Conservation (phyloP, 2,113 vertebrate genomes). For the Esox niger region DNA sequence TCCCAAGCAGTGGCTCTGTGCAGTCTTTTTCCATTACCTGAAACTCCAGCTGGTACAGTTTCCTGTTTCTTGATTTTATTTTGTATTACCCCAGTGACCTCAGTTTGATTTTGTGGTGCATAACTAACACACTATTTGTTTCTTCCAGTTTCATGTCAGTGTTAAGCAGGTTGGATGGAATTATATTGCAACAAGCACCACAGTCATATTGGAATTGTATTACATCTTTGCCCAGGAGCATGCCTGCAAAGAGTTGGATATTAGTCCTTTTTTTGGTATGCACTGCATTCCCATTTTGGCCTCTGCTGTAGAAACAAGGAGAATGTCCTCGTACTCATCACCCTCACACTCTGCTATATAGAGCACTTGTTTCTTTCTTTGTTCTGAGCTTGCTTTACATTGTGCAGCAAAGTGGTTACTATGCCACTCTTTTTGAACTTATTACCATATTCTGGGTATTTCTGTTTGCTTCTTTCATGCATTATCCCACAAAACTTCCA, state of each 20-base stretch:
- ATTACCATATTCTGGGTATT: constrained; percentile 21
- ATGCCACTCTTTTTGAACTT: constrained; percentile 30
- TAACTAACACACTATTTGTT: constrained; percentile 28
- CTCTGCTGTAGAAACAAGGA: constrained; percentile 4
- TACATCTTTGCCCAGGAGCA: constrained; percentile 10
- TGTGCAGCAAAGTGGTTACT: constrained; percentile 35
- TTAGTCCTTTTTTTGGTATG: neutral
- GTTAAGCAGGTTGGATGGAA: constrained; percentile 23
- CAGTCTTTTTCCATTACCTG: constrained; percentile 11
- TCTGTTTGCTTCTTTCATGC: constrained; percentile 33
- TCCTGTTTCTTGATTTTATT: constrained; percentile 16
- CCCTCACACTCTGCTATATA: constrained; percentile 11
- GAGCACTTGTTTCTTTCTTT: constrained; percentile 11
- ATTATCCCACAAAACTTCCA: constrained; percentile 27
- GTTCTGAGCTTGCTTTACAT: constrained; percentile 16
- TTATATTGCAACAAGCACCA: constrained; percentile 33
- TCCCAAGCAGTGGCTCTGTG: constrained; percentile 10
- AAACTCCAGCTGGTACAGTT: constrained; percentile 35
- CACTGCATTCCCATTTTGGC: neutral
- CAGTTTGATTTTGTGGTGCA: constrained; percentile 26
- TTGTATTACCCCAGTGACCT: constrained; percentile 15
- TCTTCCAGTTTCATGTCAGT: constrained; percentile 26
- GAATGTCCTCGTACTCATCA: constrained; percentile 24
- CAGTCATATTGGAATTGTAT: constrained; percentile 30
- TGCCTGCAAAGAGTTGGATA: constrained; percentile 6